Base-by-base conservation (phyloP, 2,113 vertebrate genomes). In the Psittacara wagleri region DNA sequence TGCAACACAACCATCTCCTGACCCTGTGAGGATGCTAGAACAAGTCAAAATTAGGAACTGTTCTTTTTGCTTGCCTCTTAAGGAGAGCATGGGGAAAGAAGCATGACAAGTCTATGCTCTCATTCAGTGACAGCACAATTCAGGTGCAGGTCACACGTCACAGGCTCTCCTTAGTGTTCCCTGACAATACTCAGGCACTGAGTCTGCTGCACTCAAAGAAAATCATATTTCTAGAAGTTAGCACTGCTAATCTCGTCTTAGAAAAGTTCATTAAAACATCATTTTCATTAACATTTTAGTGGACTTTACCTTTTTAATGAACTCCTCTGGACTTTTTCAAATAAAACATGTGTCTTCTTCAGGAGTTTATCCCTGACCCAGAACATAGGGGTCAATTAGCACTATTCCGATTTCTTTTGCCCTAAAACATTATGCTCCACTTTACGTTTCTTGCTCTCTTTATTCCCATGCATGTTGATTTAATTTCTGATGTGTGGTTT, bases 231-330 rank as follows among this genome's bases (percentile, higher is more conserved):
- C 83, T 90, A 49, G 31, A 90, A 55, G 59, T 73, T 67, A 77
- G 18, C n/a, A 73, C 31, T 68, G 31, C 31, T 83, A 87, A 64
- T 55, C 5, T 57, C 69, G 74, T 86, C 68, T 77, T 68, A 43
- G 24, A 63, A 86, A 86, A 77, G n/a, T 73, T 94, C 44, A 66
- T 94, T 92, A 92, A 93, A 86, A 41, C 49, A 62, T 59, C n/a
- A 63, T 19, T 17, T 59, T 95, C 54, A 77, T 83, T 83, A 86
- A 86, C 31, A 51, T 78, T 84, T 70, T 55, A 75, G 51, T 55
- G 46, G 86, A 77, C 17, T 86, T 35, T 15, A 41, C 22, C 22
- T 51, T 78, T 84, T 67, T 51, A 68, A 69, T 63, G 37, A 91
- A 77, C 23, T 86, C 22, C 33, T 70, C 33, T 48, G 35, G 37